Percentiles rank a stretch among this genome's conserved stretches.
phyloP scores from a whole-genome alignment of 2,113 vertebrate species.

The Pseudopodoces humilis region DNA sequence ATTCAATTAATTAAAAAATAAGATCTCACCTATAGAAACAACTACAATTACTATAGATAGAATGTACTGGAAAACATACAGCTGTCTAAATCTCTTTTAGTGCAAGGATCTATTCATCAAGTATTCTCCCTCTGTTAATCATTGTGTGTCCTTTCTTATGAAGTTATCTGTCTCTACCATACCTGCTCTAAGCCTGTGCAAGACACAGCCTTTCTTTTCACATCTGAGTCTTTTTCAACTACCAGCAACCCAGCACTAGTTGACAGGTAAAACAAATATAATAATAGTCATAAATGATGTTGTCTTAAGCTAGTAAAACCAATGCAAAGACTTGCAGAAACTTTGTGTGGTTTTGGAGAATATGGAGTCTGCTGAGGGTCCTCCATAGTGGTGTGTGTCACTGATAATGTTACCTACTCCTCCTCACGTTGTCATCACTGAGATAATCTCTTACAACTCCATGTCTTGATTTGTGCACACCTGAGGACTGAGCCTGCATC shows the following conservation, averaged over 20 bases:
- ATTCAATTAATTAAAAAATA: slow-evolving; percentile 36
- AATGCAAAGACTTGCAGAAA: neutral
- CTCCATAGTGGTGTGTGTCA: neutral
- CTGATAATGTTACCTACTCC: neutral
- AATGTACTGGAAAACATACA: neutral
- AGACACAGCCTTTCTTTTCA: neutral
- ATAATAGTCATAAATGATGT: neutral
- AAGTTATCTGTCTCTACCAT: neutral
- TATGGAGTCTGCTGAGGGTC: neutral
- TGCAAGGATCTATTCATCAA: neutral
- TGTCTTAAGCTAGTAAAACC: neutral
- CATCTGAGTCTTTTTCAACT: neutral
- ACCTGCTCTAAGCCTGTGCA: neutral
- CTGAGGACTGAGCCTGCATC: neutral
- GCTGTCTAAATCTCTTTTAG: neutral
- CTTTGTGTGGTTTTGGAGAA: neutral
- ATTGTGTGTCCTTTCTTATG: neutral
- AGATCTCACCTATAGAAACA: neutral
- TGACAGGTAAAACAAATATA: neutral
- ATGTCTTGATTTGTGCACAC: neutral
- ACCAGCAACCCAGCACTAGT: neutral
- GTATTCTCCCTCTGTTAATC: neutral
- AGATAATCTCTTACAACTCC: neutral
- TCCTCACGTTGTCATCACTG: neutral
- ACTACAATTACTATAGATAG: neutral